These are phyloP conservation scores for Chamaetylas fuelleborni DNA, from an alignment of 2,113 vertebrate genomes.

Conservation along the genomic window DNA sequence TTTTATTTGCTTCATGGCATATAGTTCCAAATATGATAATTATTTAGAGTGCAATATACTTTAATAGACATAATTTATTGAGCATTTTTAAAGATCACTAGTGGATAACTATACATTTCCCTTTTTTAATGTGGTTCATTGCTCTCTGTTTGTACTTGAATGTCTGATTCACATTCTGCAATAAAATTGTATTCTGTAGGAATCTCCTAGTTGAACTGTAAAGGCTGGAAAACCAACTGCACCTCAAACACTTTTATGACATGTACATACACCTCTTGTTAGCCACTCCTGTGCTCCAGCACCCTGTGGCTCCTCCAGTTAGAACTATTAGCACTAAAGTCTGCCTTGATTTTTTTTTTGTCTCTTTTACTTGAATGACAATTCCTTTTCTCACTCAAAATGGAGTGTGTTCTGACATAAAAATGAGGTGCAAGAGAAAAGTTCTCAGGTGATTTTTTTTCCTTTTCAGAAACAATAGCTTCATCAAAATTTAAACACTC, in stretches of 20 bases:
- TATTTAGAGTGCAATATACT: background rate
- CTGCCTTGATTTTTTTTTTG: background rate
- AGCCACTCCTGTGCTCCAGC: background rate
- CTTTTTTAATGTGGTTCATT: background rate
- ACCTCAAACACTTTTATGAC: background rate
- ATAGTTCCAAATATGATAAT: background rate
- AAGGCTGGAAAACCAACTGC: background rate
- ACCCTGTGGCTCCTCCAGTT: background rate
- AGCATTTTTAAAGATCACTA: background rate
- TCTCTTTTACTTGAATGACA: background rate
- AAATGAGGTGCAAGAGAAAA: background rate
- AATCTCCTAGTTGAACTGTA: background rate
- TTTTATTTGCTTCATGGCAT: background rate
- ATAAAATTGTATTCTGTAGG: background rate
- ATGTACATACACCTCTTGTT: background rate
- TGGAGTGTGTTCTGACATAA: background rate
- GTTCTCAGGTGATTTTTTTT: background rate
- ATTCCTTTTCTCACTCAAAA: background rate
- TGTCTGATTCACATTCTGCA: background rate
- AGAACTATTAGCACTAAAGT: background rate
- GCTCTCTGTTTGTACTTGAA: background rate
- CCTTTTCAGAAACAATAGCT: background rate
- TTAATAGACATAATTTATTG: background rate
- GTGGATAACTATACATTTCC: background rate
- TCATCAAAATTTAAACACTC: background rate